A percentile compares a stretch with the other conserved stretches of the same genome.
phyloP scores from a whole-genome alignment of 2,888 invertebrate species.

The Chrysolina oricalcia region DNA sequence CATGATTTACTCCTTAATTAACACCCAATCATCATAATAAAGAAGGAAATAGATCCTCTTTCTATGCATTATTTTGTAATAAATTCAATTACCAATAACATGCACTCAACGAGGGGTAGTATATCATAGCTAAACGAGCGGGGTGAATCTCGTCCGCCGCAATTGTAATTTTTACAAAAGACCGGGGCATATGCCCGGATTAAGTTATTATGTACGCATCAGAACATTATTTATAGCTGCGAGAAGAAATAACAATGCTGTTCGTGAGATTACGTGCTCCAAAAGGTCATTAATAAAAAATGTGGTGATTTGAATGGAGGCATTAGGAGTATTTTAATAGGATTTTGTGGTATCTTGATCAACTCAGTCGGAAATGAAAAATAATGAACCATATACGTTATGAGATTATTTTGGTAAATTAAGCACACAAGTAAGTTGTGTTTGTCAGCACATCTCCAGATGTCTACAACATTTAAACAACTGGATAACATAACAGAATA shows the following conservation, averaged over 20 bases:
- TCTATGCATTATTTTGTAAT: constrained; percentile 49
- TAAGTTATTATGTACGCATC: constrained; percentile 62
- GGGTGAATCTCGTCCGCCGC: constrained; percentile 57
- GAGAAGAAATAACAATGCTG: constrained; percentile 52
- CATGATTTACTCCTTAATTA: constrained; percentile 13
- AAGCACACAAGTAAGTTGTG: no score
- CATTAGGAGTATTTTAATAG: constrained; percentile 39
- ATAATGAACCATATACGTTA: not conserved
- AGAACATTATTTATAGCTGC: constrained; percentile 57
- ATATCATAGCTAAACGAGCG: constrained; percentile 60
- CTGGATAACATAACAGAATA: no score
- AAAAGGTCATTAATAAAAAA: constrained; percentile 45
- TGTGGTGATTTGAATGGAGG: constrained; percentile 37
- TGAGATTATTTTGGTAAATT: not conserved
- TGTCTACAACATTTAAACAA: no score
- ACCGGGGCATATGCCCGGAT: constrained; percentile 61
- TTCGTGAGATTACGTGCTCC: constrained; percentile 39
- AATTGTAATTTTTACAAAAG: constrained; percentile 64
- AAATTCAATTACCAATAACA: constrained; percentile 62
- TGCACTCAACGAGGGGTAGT: constrained; percentile 57
- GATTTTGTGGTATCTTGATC: constrained; percentile 33
- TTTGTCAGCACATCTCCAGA: no score
- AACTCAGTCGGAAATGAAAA: not conserved
- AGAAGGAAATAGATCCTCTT: constrained; percentile 5
- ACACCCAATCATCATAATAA: constrained; percentile 30